Percentiles rank a stretch among this genome's conserved stretches.
Conservation (phyloP, 2,113 vertebrate genomes). For the Nicator chloris region DNA sequence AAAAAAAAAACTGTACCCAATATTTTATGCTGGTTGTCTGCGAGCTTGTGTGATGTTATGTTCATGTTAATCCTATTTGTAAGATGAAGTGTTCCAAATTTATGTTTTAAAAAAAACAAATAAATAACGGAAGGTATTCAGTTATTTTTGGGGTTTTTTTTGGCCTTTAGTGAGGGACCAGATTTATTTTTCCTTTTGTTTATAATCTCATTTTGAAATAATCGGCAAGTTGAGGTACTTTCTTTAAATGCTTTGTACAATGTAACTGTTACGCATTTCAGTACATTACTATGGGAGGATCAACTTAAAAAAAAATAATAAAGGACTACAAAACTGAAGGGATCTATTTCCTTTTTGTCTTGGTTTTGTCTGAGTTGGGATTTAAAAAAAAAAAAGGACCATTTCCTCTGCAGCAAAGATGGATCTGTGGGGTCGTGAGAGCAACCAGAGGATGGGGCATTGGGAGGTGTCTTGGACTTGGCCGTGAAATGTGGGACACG, state of each 20-base stretch:
- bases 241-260: conserved; percentile 99
- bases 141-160: conserved; percentile 75
- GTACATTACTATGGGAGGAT: conserved; percentile 98
- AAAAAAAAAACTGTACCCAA: conserved; percentile 89
- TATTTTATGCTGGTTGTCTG: conserved; percentile 97
- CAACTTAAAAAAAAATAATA: conserved; percentile 89
- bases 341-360: conserved; percentile 27
- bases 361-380: background rate
- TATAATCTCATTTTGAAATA: conserved; percentile 98
- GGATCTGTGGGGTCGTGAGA: background rate
- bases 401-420: background rate
- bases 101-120: conserved; percentile 80
- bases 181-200: conserved; percentile 89
- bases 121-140: conserved; percentile 90
- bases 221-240: conserved; percentile 99
- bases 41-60: conserved; percentile 97
- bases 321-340: conserved; percentile 89
- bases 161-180: conserved; percentile 86
- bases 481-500: background rate
- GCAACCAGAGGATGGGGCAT: background rate
- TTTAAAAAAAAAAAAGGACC: too few species aligned
- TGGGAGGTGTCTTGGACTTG: background rate
- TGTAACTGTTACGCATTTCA: conserved; percentile 99
- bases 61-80: conserved; percentile 97
- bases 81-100: conserved; percentile 92